A percentile compares a stretch with the other conserved stretches of the same genome.
Evolutionary conservation across 2,113 vertebrate genomes (phyloP).

Genomic region (Psephotus haematonotus): DNA sequence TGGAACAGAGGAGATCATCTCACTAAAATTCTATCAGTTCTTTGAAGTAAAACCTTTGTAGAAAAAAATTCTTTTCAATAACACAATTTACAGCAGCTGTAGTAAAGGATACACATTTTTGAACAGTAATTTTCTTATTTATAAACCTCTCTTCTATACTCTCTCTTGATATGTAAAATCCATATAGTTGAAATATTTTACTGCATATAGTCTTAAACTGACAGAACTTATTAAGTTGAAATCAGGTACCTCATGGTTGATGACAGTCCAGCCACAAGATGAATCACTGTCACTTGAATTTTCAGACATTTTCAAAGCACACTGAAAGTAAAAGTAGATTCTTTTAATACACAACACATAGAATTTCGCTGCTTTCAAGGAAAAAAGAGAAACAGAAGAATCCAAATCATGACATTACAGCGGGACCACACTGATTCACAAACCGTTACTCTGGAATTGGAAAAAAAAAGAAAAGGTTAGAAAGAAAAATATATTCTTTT

Average conservation of each 20-base stretch:
- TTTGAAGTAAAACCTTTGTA: background rate
- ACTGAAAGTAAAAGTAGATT: constrained; percentile 60
- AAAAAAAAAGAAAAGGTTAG: background rate
- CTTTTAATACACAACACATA: background rate
- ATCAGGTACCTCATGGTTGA: constrained; percentile 89
- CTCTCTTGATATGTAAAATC: background rate
- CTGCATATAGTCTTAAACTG: background rate
- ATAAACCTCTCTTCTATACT: background rate
- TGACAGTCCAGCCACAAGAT: constrained; percentile 96
- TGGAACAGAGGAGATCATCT: background rate
- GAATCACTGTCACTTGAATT: constrained; percentile 94
- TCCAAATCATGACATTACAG: background rate
- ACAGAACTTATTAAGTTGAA: background rate
- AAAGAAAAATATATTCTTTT: background rate
- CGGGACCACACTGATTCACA: background rate
- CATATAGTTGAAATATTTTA: background rate
- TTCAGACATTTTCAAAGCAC: constrained; percentile 86
- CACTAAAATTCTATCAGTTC: background rate
- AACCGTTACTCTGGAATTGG: background rate
- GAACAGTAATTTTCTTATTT: background rate
- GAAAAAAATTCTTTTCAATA: background rate
- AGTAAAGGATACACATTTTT: background rate
- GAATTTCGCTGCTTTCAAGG: background rate
- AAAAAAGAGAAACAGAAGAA: background rate
- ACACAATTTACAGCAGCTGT: background rate